Evolutionary conservation across 2,888 invertebrate species (phyloP).

Genomic region (Parnassius glacialis): DNA sequence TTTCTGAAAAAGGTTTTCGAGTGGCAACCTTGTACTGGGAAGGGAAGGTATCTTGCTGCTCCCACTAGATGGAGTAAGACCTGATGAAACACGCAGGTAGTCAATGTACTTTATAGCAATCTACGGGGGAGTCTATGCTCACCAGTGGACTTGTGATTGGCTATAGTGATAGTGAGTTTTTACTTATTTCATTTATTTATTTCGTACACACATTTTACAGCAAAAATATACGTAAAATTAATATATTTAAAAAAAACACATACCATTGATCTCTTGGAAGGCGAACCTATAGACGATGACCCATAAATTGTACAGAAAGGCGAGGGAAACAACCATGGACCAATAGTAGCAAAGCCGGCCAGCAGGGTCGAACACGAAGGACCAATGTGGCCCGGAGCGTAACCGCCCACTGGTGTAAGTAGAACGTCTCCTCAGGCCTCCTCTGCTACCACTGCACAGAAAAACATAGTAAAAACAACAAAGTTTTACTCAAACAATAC

Average conservation of each 20-base stretch:
- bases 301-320: slow-evolving; percentile 98
- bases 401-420: slow-evolving; percentile 83
- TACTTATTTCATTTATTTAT: too few species aligned
- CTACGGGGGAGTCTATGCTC: not conserved
- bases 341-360: slow-evolving; percentile 97
- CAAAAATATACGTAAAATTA: not conserved
- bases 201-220: not conserved
- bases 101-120: too few species aligned
- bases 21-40: too few species aligned
- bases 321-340: slow-evolving; percentile 97
- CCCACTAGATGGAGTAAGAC: too few species aligned
- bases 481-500: slow-evolving; percentile 25
- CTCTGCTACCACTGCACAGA: slow-evolving; percentile 65
- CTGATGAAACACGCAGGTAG: too few species aligned
- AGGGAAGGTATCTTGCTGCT: too few species aligned
- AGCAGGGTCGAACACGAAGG: slow-evolving; percentile 99
- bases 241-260: slow-evolving; percentile 52
- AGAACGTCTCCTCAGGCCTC: slow-evolving; percentile 78
- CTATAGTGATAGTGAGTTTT: not conserved
- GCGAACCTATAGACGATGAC: slow-evolving; percentile 99
- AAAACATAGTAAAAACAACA: slow-evolving; percentile 27
- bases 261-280: slow-evolving; percentile 97
- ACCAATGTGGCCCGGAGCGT: slow-evolving; percentile 89
- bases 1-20: too few species aligned
- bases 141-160: too few species aligned